Percentiles rank a stretch among this genome's conserved stretches.
Conservation (phyloP, 2,888 invertebrate genomes). For the Metellina segmentata region DNA sequence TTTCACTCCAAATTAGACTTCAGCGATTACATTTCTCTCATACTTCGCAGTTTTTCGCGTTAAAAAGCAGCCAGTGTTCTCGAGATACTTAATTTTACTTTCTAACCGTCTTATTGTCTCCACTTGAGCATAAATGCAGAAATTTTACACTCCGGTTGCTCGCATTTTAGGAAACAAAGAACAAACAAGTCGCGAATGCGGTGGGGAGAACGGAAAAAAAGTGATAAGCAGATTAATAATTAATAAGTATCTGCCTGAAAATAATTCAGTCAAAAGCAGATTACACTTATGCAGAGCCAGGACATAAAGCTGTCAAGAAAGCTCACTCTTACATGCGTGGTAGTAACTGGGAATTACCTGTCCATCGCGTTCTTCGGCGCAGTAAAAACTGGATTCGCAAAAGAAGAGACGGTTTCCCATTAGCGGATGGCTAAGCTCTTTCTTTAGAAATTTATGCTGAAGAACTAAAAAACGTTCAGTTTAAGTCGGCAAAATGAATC, state of each 20-base stretch:
- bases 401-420: constrained; percentile 25
- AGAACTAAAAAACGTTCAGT: constrained; percentile 21
- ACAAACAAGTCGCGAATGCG: constrained; percentile 23
- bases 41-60: background rate
- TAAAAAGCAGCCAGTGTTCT: background rate
- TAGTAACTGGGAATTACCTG: constrained; percentile 44
- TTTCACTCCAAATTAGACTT: constrained; percentile 29
- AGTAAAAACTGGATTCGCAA: constrained; percentile 25
- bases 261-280: constrained; percentile 51
- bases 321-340: constrained; percentile 29
- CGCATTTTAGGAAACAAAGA: background rate
- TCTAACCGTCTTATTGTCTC: constrained; percentile 1
- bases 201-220: background rate
- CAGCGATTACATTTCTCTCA: background rate
- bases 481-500: constrained; percentile 24
- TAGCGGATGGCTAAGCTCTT: constrained; percentile 25
- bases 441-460: constrained; percentile 48
- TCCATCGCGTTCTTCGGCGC: constrained; percentile 13
- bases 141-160: constrained; percentile 29
- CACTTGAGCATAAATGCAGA: constrained; percentile 1
- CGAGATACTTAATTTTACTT: background rate
- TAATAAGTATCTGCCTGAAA: constrained; percentile 39
- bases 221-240: constrained; percentile 46
- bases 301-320: constrained; percentile 38
- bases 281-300: constrained; percentile 22